Evolutionary conservation across 2,113 vertebrate species (phyloP).

Genomic region (Phalacrocorax carbo): DNA sequence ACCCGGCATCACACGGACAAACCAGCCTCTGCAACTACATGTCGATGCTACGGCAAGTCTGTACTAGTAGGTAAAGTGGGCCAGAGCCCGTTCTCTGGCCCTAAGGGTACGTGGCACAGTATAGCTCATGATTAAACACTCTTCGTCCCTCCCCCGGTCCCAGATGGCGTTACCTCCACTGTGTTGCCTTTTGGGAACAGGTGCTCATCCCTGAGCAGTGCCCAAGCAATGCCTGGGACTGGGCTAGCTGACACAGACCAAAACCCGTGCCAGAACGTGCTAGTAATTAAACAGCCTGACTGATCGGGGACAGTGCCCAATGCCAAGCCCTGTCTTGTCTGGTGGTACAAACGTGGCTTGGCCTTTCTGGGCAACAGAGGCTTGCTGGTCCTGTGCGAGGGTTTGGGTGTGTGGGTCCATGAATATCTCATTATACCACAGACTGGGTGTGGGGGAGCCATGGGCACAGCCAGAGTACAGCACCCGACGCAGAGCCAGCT

Average conservation of each 20-base stretch:
- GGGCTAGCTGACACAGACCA: not conserved
- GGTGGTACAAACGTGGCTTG: not conserved
- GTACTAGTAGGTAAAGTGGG: not conserved
- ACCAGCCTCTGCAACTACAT: not conserved
- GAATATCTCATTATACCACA: not conserved
- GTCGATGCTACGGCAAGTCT: not conserved
- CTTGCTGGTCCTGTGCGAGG: not conserved
- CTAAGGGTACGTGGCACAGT: not conserved
- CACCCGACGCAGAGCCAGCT: not conserved
- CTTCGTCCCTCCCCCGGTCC: not conserved
- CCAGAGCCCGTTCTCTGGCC: not conserved
- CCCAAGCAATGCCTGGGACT: not conserved
- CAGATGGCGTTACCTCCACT: not conserved
- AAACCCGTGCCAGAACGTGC: not conserved
- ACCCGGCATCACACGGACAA: rapidly evolving
- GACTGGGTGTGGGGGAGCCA: rapidly evolving
- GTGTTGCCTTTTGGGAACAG: not conserved
- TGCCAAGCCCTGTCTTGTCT: not conserved
- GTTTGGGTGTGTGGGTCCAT: not conserved
- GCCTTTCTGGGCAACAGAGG: not conserved
- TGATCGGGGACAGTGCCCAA: not conserved
- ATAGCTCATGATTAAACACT: not conserved
- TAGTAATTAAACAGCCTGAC: not conserved
- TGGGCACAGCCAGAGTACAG: not conserved
- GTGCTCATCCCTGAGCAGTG: not conserved